Base-by-base conservation (phyloP, 2,113 vertebrate species). In the Anser brachyrhynchus region DNA sequence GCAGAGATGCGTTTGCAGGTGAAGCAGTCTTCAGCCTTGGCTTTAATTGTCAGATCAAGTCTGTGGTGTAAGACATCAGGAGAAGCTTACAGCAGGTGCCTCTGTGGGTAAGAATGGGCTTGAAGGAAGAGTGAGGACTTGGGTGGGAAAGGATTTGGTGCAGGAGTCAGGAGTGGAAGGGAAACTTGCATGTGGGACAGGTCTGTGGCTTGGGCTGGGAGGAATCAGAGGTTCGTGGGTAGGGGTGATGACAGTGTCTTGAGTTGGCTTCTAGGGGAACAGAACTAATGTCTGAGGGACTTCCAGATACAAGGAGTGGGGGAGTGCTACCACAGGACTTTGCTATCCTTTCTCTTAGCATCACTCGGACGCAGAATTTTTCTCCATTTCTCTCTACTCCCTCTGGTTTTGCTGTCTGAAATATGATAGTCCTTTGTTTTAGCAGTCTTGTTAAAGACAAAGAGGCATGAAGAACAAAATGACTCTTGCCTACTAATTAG, bases 201-300 rank as follows among this genome's bases (percentile, higher is more conserved):
- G 33, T 75, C 41, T 76, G 43, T 46, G 43, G 23, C 43, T 21
- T 33, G 54, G 11, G 3, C 5, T 62, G 57, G 66, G 51, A 65
- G 66, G 51, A 35, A 20, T 49, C 51, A 14, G 52, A 2, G 71
- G 9, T 41, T 57, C 13, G 39, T 0, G 0, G 28, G 21, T 8
- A 2, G 19, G 16, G 13, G 7, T 19, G 13, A 39, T 66, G n/a
- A 58, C 41, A 90, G 33, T 52, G 39, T 31, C 16, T n/a, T 74
- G 44, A 10, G 8, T 10, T 89, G 77, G n/a, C 15, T 35, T 29
- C 33, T 85, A 7, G 2, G 35, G 54, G 35, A 73, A 29, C 75
- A 93, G 52, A 62, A 58, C 0, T 39, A 37, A 10, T 15, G 10
- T 76, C 35, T 54, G 55, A 37, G 57, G 12, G 44, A 59, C 14